These are phyloP conservation scores for Troilus luridus DNA, from an alignment of 2,888 invertebrate species.

Conservation along the genomic window DNA sequence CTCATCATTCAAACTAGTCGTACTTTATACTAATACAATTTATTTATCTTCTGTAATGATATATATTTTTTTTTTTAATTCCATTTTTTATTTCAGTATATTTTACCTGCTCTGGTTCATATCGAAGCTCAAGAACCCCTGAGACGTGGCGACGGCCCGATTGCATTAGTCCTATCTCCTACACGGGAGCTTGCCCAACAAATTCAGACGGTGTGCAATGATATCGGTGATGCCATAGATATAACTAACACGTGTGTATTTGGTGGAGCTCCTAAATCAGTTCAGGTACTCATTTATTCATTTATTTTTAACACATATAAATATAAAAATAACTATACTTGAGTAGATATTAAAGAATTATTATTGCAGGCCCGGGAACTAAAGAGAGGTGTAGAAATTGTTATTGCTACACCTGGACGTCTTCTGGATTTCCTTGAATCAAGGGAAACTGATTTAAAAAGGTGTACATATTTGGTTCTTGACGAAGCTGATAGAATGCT, in stretches of 20 bases:
- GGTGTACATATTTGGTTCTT: conserved; percentile 88
- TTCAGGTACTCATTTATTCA: conserved; percentile 75
- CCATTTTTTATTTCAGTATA: conserved; percentile 72
- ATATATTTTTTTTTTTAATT: not conserved
- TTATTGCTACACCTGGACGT: conserved; percentile 96
- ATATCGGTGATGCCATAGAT: conserved; percentile 90
- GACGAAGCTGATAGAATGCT: conserved; percentile 98
- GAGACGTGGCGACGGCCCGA: conserved; percentile 91
- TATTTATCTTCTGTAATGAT: too few relatives aligned
- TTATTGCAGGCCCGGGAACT: conserved; percentile 68
- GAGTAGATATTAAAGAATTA: not conserved
- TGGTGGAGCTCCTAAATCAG: conserved; percentile 96
- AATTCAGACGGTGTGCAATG: conserved; percentile 90
- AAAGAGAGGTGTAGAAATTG: conserved; percentile 92
- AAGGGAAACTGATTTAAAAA: conserved; percentile 79
- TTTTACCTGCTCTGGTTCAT: conserved; percentile 93
- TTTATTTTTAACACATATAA: not conserved
- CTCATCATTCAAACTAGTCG: not conserved
- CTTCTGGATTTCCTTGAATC: conserved; percentile 94
- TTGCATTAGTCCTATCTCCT: conserved; percentile 90
- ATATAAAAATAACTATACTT: not conserved
- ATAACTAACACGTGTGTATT: conserved; percentile 95
- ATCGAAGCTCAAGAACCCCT: conserved; percentile 91
- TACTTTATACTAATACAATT: not conserved
- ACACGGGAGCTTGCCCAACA: conserved; percentile 91